Base-by-base conservation (phyloP, 2,797 vertebrate genomes). In the Nyctibius grandis region DNA sequence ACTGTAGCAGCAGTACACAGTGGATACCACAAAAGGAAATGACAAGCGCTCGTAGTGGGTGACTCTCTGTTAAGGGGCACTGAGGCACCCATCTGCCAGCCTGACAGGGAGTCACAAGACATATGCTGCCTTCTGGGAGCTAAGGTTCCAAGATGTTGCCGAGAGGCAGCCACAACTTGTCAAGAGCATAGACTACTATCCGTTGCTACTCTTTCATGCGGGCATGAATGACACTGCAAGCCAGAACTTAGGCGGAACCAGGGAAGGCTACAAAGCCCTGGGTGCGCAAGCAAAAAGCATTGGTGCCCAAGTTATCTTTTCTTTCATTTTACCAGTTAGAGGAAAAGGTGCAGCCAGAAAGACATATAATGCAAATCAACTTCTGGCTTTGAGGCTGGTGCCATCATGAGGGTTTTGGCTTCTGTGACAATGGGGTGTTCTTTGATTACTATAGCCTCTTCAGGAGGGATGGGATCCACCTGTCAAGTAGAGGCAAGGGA, bases 1-100 rank as follows among this genome's bases (percentile, higher is more conserved):
- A 5, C 6, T 21, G n/a, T 3, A 34, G 21, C 42, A 73, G 42
- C 6, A 64, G 20, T 29, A 26, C 23, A 47, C 10, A 28, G 12
- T 6, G 16, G 33, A 33, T 9, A 21, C 3, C 1, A 2, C 42
- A 70, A 48, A 85, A 70, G 44, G n/a, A 48, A 86, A 38, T 0
- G 0, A 25, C 2, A 3, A 61, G 17, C 17, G 44, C 15, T 64
- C 2, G 0, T 15, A 40, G n/a, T 33, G 45, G 14, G 17, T 10
- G 15, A 51, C 26, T 54, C 31, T 68, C 23, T 21, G 18, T 8
- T 25, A 33, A 26, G 25, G 8, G 12, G 3, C 56, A 56, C 31
- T 17, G 40, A 56, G 26, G 1, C 3, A 6, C 6, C 11, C 47
- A 14, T 13, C 8, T 28, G 33, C 13, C 14, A 4, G 11, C 33